phyloP scores from a whole-genome alignment of 2,888 invertebrate genomes.

The Harpalus rufipes region DNA sequence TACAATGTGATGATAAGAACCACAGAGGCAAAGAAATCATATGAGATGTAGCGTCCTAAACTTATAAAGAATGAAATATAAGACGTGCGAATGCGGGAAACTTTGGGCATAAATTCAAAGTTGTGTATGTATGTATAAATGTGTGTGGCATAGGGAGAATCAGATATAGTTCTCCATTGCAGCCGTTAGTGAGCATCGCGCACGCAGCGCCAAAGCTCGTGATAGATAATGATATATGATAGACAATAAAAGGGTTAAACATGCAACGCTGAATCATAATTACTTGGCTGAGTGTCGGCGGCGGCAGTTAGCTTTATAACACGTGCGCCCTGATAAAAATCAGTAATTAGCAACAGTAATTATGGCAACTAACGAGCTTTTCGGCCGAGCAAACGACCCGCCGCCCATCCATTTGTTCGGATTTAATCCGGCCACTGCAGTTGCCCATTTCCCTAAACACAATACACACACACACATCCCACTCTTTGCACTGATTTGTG shows the following conservation, averaged over 20 bases:
- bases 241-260: slow-evolving; percentile 75
- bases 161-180: slow-evolving; percentile 4
- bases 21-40: not conserved
- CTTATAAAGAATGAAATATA: slow-evolving; percentile 4
- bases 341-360: slow-evolving; percentile 78
- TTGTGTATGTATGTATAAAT: not conserved
- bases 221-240: slow-evolving; percentile 67
- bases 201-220: slow-evolving; percentile 45
- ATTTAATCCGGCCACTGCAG: slow-evolving; percentile 62
- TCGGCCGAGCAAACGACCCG: slow-evolving; percentile 68
- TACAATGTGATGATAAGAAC: not conserved
- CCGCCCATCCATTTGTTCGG: slow-evolving; percentile 61
- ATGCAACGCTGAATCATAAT: slow-evolving; percentile 76
- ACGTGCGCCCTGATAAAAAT: slow-evolving; percentile 77
- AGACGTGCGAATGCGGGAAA: not conserved
- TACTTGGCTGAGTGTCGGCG: slow-evolving; percentile 69
- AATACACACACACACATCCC: not conserved
- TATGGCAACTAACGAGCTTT: slow-evolving; percentile 77
- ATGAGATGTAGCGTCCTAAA: not conserved
- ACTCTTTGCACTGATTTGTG: slow-evolving; percentile 34
- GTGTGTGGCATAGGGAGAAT: slow-evolving; percentile 14
- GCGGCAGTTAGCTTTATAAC: slow-evolving; percentile 72
- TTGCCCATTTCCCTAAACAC: slow-evolving; percentile 62
- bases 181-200: slow-evolving; percentile 46
- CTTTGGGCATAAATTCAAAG: not conserved